Base-by-base conservation (phyloP, 2,888 invertebrate species). In the Galerucella nymphaeae region DNA sequence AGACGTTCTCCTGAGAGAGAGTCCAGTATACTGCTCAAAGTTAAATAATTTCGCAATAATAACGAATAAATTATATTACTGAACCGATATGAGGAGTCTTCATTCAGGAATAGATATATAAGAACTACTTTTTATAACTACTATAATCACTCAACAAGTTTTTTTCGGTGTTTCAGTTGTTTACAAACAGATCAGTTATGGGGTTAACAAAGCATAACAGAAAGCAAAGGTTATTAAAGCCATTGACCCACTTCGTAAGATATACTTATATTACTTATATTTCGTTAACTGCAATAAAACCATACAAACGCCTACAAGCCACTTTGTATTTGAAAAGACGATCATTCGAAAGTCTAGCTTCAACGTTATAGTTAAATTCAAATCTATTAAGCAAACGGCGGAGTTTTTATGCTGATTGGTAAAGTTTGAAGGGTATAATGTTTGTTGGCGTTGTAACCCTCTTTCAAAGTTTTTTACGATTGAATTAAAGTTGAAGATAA, bases 401-500 rank as follows among this genome's bases (percentile, higher is more conserved):
- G 62, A 57, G 63, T 58, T 72, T 72, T 72, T 68, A 68, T 72
- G 68, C 68, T 72, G 68, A 72, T 72, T 72, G 72, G 68, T 64
- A 61, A 63, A 71, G 71, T 71, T 71, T 66, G 67, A 63, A 70
- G 70, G 62, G 55, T 66, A 71, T 67, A 71, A 64, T 72, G 68
- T 67, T 72, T 72, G 68, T 68, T 68, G 72, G 67, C 57, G 57
- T 64, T 64, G 30, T 57, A 70, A 70, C 70, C 57, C 63, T 70
- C 70, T 64, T 70, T 42, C 57, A 30, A 70, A 64, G 23, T 63
- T 70, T 70, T 70, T 70, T 70, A 70, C 70, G 70, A 70, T 70
- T 70, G 63, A 70, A 70, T 70, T 70, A 70, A 70, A 70, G 70
- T 70, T 70, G 70, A 64, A 70, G 70, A 70, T 70, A 70, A 70